Base-by-base conservation (phyloP, 37 sponge, comb jelly and placozoan species). In the Theonella swinhoei region DNA sequence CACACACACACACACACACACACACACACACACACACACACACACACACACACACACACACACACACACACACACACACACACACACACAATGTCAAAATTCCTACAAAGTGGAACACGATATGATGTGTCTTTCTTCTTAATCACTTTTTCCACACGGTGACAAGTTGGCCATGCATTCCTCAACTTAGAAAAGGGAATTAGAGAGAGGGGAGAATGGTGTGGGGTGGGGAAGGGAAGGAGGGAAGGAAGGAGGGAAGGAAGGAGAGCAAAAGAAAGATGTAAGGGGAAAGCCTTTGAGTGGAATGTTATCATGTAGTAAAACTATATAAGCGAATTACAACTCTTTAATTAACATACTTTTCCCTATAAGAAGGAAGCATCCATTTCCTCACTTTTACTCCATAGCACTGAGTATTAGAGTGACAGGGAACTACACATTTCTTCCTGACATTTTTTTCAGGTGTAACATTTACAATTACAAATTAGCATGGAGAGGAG, bases 241-340 rank as follows among this genome's bases (percentile, higher is more conserved):
- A 73, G 74, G 33, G 74, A 73, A 40, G 33, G 74, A 73, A 40
- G 33, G 74, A 73, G 74, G 33, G 74, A 73, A 40, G 33, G 74
- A 73, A 40, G 33, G 74, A 73, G 74, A 73, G 74, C 19, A n/a
- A 73, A 40, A 73, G 74, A 73, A 40, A 73, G 74, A 39, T 11
- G 33, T 36, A 73, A 40, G 17, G 42, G 33, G 74, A 73, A 40
- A 39, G 74, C 19, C 39, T 14, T 36, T 35, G 74, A 39, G 74
- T 35, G 74, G 33, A 40, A 73, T 14, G 33, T n/a, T n/a, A n/a
- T 7, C 19, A n/a, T 35, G 74, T n/a, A 26, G 28, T 19, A 67
- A 24, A 25, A 26, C 19, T 58, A 58, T 58, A 20, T 20, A 58
- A 58, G 60, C 60, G 11, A 19, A 58, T 19, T 20, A 58, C 19